phyloP scores from a whole-genome alignment of 1,140 invertebrate species.

The Zaprionus capensis region DNA sequence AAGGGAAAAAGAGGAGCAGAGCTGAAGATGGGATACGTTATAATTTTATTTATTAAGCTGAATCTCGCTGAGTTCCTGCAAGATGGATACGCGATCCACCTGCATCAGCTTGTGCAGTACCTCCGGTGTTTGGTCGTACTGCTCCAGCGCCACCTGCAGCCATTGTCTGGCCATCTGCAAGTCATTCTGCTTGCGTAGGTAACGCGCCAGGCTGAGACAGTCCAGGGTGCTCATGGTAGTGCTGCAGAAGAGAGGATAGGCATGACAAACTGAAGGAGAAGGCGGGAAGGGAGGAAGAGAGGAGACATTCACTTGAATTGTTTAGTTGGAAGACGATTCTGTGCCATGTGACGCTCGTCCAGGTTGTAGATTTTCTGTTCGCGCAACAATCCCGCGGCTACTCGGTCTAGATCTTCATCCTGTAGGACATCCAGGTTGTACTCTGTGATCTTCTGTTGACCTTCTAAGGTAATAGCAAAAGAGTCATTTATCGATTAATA shows the following conservation, averaged over 20 bases:
- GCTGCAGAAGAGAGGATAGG: conserved; percentile 7
- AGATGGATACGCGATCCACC: conserved; percentile 27
- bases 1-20: neutral
- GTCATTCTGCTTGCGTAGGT: conserved; percentile 8
- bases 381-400: conserved; percentile 18
- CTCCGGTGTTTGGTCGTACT: conserved; percentile 29
- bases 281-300: no score
- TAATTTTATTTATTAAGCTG: neutral
- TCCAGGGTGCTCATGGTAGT: conserved; percentile 38
- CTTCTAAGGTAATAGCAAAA: neutral
- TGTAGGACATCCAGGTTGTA: conserved; percentile 12
- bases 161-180: conserved; percentile 17
- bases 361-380: conserved; percentile 27
- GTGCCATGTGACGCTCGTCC: conserved; percentile 39
- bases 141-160: conserved; percentile 39
- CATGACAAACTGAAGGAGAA: neutral
- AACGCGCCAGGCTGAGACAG: conserved; percentile 41
- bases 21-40: neutral
- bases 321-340: conserved; percentile 20
- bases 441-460: conserved; percentile 26
- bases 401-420: conserved; percentile 23
- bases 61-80: conserved; percentile 18
- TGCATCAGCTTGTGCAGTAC: conserved; percentile 28
- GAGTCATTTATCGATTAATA: conserved; percentile 1
- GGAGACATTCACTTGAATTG: conserved; percentile 44